Conservation (phyloP, 2,113 vertebrate genomes). For the Lamprotornis superbus region DNA sequence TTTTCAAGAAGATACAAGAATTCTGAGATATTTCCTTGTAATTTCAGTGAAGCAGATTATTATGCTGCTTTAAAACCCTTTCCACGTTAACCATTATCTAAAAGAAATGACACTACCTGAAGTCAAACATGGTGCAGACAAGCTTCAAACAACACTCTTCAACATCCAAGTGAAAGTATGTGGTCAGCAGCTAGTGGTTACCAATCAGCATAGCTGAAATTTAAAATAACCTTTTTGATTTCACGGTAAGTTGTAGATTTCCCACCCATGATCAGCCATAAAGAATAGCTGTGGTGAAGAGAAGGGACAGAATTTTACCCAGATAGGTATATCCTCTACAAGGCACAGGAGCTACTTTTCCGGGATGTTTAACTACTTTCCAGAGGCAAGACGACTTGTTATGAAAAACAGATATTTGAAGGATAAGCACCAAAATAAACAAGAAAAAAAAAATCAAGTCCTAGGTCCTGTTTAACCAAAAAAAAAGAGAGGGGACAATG, state of each 20-base stretch:
- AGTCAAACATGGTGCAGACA: neutral
- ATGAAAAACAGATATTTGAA: neutral
- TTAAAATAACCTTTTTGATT: neutral
- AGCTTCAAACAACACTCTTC: neutral
- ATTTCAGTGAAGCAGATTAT: neutral
- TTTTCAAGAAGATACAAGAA: neutral
- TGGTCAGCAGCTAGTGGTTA: neutral
- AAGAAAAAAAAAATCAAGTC: neutral
- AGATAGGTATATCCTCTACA: neutral
- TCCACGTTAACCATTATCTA: neutral
- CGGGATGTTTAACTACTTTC: neutral
- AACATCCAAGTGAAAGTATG: neutral
- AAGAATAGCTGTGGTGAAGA: neutral
- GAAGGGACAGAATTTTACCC: neutral
- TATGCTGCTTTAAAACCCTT: neutral
- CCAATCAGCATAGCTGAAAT: neutral
- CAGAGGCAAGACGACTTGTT: neutral
- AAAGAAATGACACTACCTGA: neutral
- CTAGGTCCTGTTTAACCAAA: neutral
- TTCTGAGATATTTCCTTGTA: neutral
- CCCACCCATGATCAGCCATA: neutral
- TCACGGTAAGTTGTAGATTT: neutral
- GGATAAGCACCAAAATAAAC: neutral
- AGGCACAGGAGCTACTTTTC: neutral
- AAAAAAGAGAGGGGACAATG: neutral